phyloP scores from a whole-genome alignment of 2,113 vertebrate species.

The Dipodomys merriami region DNA sequence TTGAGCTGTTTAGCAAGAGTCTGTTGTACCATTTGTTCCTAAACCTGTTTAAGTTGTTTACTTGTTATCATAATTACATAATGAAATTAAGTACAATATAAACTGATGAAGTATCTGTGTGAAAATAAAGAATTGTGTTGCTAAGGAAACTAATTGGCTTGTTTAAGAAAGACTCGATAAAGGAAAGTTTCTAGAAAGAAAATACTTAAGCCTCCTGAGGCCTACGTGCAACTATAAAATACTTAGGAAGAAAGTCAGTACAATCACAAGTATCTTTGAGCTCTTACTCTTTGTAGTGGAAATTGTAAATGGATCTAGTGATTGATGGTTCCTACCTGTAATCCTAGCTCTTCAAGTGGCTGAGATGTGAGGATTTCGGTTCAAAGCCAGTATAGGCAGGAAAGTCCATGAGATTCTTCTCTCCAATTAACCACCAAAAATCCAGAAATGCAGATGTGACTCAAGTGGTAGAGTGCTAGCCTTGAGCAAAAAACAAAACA shows the following conservation, averaged over 20 bases:
- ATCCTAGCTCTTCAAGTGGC: no score
- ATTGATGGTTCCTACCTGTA: no score
- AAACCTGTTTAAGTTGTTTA: conserved; percentile 48
- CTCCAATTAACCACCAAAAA: no score
- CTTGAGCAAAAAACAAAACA: no score
- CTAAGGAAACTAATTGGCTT: conserved; percentile 42
- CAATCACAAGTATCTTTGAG: not conserved
- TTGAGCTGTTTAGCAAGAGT: conserved; percentile 10
- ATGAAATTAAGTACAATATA: conserved; percentile 48
- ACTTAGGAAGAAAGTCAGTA: not conserved
- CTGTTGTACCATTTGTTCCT: conserved; percentile 24
- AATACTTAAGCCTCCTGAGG: not conserved
- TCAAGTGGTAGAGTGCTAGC: no score
- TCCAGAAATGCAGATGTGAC: no score
- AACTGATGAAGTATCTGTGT: conserved; percentile 18
- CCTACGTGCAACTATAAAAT: not conserved
- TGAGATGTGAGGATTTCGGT: no score
- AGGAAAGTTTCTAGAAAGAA: not conserved
- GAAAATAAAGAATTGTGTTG: conserved; percentile 36
- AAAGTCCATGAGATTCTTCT: no score
- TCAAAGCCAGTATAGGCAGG: no score
- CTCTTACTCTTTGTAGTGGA: conserved; percentile 1
- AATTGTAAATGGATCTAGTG: no score
- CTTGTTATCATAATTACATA: conserved; percentile 56
- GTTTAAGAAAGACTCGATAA: conserved; percentile 32